These are phyloP conservation scores for Brachionichthys hirsutus DNA, from an alignment of 2,113 vertebrate species.

Conservation along the genomic window DNA sequence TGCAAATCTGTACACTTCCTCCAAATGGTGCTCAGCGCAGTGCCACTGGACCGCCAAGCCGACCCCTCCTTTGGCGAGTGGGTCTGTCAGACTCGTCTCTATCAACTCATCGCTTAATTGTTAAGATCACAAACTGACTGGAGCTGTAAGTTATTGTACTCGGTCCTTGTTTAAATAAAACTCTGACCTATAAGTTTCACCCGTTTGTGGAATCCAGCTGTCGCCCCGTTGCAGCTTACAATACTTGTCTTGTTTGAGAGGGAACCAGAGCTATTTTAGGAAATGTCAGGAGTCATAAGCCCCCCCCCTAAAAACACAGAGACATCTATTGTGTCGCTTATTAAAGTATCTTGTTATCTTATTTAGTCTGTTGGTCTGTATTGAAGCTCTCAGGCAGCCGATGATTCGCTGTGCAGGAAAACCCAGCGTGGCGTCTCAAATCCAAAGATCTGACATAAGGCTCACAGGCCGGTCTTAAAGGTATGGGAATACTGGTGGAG, in stretches of 20 bases:
- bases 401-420: constrained; percentile 6
- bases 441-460: no score
- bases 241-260: neutral
- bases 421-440: neutral
- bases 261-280: constrained; percentile 14
- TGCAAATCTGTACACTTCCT: constrained; percentile 59
- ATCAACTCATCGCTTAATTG: neutral
- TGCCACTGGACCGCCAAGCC: constrained; percentile 39
- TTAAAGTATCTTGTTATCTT: neutral
- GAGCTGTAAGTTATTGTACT: neutral
- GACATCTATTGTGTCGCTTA: constrained; percentile 15
- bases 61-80: no score
- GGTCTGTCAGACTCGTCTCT: neutral
- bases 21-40: constrained; percentile 24
- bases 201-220: constrained; percentile 22
- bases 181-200: constrained; percentile 16
- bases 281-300: constrained; percentile 25
- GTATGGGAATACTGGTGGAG: no score
- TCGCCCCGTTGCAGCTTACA: constrained; percentile 14
- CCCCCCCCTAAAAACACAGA: constrained; percentile 29
- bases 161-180: neutral
- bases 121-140: neutral
- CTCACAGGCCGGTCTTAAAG: no score
- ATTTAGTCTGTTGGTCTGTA: neutral
- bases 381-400: neutral